Base-by-base conservation (phyloP, 1,140 invertebrate genomes). In the Oryctes rhinoceros region DNA sequence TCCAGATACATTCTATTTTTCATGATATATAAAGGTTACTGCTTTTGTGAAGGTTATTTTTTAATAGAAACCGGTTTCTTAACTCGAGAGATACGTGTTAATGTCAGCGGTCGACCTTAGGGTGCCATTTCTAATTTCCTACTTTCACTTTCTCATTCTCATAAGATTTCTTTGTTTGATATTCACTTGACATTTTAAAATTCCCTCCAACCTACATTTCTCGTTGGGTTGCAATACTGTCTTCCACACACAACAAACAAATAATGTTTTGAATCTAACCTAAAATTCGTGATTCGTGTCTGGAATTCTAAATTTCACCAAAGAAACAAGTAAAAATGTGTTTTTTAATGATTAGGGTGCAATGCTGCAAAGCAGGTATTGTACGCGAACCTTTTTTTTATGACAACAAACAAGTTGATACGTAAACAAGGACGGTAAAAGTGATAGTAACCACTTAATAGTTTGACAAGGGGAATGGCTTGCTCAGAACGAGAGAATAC, bases 371-470 rank as follows among this genome's bases (percentile, higher is more conserved):
- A 67, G 24, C 65, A 30, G 65, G 65, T 67, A 67, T 67, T 67
- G 30, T 35, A 67, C 18, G 65, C 9, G 7, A 67, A 67, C 30
- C 18, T 7, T 67, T 67, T 67, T 67, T 67, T 67, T 67, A 67
- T 18, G 62, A 24, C 20, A 67, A 67, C 65, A 67, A 35, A 67
- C 30, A 24, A 67, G 65, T 67, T 13, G 49, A 67, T 35, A 67
- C 65, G 65, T 76, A 76, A 76, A 76, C 74, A 76, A 76, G 74
- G 74, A 76, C 74, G 44, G 74, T 76, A 48, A 76, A 76, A 76
- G 74, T 76, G 74, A 76, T 47, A 76, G 74, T 76, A 35, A 10
- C 10, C 18, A 24, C 65, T 35, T 18, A 4, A 76, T 76, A 13
- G 74, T 76, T 76, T 76, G 35, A 48, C 44, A 76, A 76, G 74